Evolutionary conservation across 2,113 vertebrate species (phyloP).

Genomic region (Pelmatolapia mariae): DNA sequence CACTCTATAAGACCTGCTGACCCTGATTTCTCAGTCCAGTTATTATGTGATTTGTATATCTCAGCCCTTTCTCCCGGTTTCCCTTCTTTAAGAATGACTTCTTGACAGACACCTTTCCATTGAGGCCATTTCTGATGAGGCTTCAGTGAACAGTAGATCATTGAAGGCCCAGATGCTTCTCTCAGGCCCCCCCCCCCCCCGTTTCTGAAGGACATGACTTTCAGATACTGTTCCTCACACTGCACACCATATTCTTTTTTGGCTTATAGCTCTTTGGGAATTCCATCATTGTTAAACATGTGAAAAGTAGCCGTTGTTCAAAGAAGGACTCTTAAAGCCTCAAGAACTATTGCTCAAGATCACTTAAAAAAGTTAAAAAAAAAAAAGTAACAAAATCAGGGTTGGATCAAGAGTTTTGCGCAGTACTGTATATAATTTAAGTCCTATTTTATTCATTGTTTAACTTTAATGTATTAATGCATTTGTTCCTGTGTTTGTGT

Average conservation of each 20-base stretch:
- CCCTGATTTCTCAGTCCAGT: background rate
- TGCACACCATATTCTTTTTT: background rate
- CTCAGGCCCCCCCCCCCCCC: rapidly evolving
- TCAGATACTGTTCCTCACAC: background rate
- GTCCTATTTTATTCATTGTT: background rate
- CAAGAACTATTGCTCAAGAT: background rate
- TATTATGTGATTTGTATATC: background rate
- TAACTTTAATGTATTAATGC: background rate
- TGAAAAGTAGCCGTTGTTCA: background rate
- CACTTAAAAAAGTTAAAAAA: background rate
- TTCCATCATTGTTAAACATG: background rate
- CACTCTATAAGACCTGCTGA: background rate
- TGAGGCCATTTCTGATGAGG: background rate
- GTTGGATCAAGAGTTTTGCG: background rate
- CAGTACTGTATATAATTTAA: background rate
- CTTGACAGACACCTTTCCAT: background rate
- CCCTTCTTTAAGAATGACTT: background rate
- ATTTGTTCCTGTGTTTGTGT: background rate
- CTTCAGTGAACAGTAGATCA: background rate
- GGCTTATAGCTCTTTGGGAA: background rate
- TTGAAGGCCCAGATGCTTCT: background rate
- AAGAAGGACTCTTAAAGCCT: background rate
- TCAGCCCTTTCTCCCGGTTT: background rate
- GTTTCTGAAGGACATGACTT: background rate
- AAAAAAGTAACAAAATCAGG: background rate